Evolutionary conservation across 2,797 vertebrate species (phyloP).

Genomic region (Chrosomus eos): DNA sequence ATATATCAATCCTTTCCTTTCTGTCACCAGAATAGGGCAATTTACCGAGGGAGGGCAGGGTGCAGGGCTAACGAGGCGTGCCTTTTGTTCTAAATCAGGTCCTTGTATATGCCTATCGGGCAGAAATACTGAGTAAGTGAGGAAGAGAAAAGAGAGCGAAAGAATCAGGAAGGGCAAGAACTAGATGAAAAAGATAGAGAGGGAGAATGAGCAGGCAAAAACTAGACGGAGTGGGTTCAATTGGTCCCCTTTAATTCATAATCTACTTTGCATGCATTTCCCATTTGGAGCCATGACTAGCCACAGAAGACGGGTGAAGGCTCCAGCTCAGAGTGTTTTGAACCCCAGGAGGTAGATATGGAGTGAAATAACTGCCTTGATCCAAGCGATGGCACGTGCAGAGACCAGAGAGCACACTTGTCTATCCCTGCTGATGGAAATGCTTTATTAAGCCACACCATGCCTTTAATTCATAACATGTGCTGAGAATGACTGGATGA

Average conservation of each 20-base stretch:
- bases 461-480: slow-evolving; percentile 1
- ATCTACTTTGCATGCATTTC: slow-evolving; percentile 52
- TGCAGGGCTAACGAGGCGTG: slow-evolving; percentile 39
- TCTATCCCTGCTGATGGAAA: slow-evolving; percentile 36
- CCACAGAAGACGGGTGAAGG: slow-evolving; percentile 30
- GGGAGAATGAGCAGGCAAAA: slow-evolving; percentile 34
- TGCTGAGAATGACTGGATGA: slow-evolving; percentile 4
- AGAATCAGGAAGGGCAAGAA: slow-evolving; percentile 21
- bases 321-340: slow-evolving; percentile 19
- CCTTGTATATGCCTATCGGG: slow-evolving; percentile 30
- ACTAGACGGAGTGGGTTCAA: slow-evolving; percentile 44
- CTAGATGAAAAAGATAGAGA: slow-evolving; percentile 18
- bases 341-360: slow-evolving; percentile 38
- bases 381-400: slow-evolving; percentile 19
- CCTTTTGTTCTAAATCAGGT: slow-evolving; percentile 55
- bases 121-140: slow-evolving; percentile 15
- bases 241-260: slow-evolving; percentile 55
- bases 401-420: slow-evolving; percentile 32
- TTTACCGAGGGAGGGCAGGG: slow-evolving; percentile 54
- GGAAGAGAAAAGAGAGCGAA: background rate
- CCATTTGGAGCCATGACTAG: slow-evolving; percentile 38
- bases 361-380: slow-evolving; percentile 45
- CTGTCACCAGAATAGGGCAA: slow-evolving; percentile 54
- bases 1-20: slow-evolving; percentile 60
- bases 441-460: slow-evolving; percentile 37